A percentile compares a stretch with the other conserved stretches of the same genome.
phyloP scores from a whole-genome alignment of 2,113 vertebrate species.

The Syngnathus typhle region DNA sequence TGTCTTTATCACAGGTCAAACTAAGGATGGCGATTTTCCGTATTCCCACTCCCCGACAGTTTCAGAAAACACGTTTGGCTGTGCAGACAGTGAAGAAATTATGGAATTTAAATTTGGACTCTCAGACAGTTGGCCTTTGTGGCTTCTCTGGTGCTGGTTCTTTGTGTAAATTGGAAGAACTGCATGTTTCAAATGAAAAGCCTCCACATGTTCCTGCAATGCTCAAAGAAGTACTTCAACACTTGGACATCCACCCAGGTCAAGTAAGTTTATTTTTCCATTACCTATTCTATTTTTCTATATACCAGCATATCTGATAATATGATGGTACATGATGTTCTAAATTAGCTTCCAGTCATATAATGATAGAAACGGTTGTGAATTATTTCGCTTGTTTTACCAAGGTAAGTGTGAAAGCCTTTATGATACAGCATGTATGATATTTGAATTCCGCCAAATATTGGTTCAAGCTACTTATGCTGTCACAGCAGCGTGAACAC shows the following conservation, averaged over 20 bases:
- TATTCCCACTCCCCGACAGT: conserved; percentile 5
- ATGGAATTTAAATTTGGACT: conserved; percentile 34
- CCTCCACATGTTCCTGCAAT: conserved; percentile 59
- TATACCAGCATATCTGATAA: no score
- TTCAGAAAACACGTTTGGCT: conserved; percentile 31
- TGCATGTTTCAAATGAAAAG: conserved; percentile 26
- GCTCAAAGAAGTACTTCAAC: conserved; percentile 63
- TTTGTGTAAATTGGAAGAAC: conserved; percentile 12
- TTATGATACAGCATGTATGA: background rate
- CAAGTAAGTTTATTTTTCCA: conserved; percentile 48
- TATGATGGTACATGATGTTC: background rate
- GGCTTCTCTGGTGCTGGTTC: conserved; percentile 26
- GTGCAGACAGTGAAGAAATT: conserved; percentile 31
- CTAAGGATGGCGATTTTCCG: conserved; percentile 33
- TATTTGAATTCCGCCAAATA: background rate
- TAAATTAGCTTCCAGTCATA: background rate
- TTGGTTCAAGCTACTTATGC: no score
- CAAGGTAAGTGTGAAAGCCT: no score
- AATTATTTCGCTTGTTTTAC: no score
- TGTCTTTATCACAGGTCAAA: conserved; percentile 24
- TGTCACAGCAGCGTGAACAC: no score
- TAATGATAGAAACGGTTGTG: background rate
- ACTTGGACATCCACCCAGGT: conserved; percentile 52
- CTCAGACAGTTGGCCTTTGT: conserved; percentile 6
- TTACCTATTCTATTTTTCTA: background rate